These are phyloP conservation scores for Phylloscopus trochilus DNA, from an alignment of 2,113 vertebrate species.

Conservation along the genomic window DNA sequence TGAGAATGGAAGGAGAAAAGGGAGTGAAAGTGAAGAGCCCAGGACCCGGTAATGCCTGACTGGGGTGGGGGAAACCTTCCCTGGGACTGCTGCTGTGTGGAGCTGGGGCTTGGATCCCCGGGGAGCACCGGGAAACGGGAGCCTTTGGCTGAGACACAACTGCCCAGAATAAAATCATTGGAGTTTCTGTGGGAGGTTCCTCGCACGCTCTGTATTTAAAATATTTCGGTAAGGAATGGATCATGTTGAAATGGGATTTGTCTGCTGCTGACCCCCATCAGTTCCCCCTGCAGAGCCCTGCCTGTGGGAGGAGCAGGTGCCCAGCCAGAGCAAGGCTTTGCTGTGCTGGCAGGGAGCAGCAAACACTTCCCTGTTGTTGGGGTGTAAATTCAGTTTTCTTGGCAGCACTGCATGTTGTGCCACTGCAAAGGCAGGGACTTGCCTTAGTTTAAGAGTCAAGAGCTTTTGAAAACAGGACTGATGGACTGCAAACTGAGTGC, in stretches of 20 bases:
- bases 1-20: background rate
- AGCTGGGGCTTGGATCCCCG: background rate
- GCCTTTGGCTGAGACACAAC: background rate
- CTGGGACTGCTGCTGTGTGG: background rate
- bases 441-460: background rate
- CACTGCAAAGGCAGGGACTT: background rate
- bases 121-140: background rate
- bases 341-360: background rate
- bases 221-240: background rate
- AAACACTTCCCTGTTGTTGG: background rate
- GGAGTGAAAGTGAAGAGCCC: background rate
- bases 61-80: background rate
- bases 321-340: rapidly evolving
- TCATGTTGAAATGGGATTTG: too few relatives aligned
- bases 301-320: background rate
- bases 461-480: background rate
- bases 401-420: background rate
- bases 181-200: background rate
- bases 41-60: background rate
- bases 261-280: background rate
- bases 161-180: background rate
- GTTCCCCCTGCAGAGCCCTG: background rate
- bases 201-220: rapidly evolving
- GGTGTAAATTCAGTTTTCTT: background rate
- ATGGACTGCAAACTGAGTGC: background rate